phyloP scores from a whole-genome alignment of 2,113 vertebrate genomes.

The Phocoena phocoena region DNA sequence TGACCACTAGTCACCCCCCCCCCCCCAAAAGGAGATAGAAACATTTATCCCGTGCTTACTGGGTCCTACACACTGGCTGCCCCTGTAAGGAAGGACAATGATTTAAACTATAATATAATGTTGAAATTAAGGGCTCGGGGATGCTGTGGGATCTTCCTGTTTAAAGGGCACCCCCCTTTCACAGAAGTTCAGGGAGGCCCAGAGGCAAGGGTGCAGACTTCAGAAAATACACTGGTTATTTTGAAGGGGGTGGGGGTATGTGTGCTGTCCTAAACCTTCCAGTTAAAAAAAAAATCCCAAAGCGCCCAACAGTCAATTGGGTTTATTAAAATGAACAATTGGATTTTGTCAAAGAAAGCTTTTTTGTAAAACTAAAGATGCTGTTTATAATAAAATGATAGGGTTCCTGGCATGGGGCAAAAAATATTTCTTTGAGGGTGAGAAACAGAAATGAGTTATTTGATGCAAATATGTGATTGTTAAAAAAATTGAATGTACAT shows the following conservation, averaged over 20 bases:
- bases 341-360: neutral
- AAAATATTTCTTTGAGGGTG: neutral
- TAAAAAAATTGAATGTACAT: accelerated
- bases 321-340: neutral
- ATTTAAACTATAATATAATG: neutral
- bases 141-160: neutral
- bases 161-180: neutral
- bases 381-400: neutral
- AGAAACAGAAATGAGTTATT: neutral
- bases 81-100: neutral
- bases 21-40: neutral
- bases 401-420: neutral
- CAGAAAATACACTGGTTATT: neutral
- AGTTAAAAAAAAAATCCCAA: neutral
- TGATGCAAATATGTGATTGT: neutral
- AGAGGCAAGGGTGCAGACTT: neutral
- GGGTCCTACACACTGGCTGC: neutral
- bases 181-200: neutral
- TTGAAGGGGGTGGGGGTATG: neutral
- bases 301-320: neutral
- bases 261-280: neutral
- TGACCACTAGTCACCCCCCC: neutral
- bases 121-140: neutral
- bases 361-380: neutral
- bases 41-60: accelerated